Percentiles rank a stretch among this genome's conserved stretches.
Conservation (phyloP, 1,140 invertebrate species). For the Drosophila repleta region DNA sequence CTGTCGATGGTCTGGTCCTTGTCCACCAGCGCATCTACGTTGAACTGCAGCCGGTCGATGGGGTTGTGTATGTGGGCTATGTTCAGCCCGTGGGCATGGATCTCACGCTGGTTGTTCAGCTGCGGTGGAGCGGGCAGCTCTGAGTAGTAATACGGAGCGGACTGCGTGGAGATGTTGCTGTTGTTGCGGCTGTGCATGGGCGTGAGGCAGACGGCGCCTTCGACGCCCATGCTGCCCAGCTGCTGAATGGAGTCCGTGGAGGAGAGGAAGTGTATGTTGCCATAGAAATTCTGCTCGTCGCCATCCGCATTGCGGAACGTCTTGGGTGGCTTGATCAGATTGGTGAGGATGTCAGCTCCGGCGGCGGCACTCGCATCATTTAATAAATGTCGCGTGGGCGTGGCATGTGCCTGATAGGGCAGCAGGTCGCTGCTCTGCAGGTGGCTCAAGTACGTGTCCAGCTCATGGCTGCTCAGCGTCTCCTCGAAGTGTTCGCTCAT, state of each 20-base stretch:
- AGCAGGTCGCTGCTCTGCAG: slow-evolving; percentile 85
- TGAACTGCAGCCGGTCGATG: slow-evolving; percentile 85
- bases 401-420: slow-evolving; percentile 52
- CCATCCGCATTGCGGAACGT: slow-evolving; percentile 73
- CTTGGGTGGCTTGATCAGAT: slow-evolving; percentile 80
- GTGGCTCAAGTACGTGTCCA: slow-evolving; percentile 88
- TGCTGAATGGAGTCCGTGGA: slow-evolving; percentile 80
- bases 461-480: slow-evolving; percentile 85
- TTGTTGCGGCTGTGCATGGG: slow-evolving; percentile 80
- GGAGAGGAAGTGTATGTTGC: slow-evolving; percentile 81
- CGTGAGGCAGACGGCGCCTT: slow-evolving; percentile 46
- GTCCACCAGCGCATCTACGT: slow-evolving; percentile 87
- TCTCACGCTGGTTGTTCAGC: slow-evolving; percentile 89
- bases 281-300: slow-evolving; percentile 79
- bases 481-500: slow-evolving; percentile 86
- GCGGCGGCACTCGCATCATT: slow-evolving; percentile 53
- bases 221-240: slow-evolving; percentile 27
- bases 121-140: slow-evolving; percentile 84
- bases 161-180: slow-evolving; percentile 85
- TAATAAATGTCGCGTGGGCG: slow-evolving; percentile 51
- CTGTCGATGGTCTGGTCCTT: slow-evolving; percentile 89
- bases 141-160: slow-evolving; percentile 94
- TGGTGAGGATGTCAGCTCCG: slow-evolving; percentile 56
- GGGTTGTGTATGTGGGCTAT: slow-evolving; percentile 92
- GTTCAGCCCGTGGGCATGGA: slow-evolving; percentile 86